Evolutionary conservation across 2,888 invertebrate species (phyloP).

Genomic region (Protophormia terraenovae): DNA sequence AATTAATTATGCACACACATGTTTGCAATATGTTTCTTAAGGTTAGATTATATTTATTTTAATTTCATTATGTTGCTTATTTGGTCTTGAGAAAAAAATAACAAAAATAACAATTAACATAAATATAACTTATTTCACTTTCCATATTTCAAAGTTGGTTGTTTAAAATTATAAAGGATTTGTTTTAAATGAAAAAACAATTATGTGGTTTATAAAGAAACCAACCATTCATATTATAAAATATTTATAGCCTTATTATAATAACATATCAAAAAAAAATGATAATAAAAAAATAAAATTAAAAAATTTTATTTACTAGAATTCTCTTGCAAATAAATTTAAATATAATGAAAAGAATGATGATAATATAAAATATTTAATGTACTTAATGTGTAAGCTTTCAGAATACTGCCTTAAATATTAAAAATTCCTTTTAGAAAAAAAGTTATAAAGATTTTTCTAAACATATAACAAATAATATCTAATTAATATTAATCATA

Average conservation of each 20-base stretch:
- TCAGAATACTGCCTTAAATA: neutral
- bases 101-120: slow-evolving; percentile 23
- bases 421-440: neutral
- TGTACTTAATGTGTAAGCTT: neutral
- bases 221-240: neutral
- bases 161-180: neutral
- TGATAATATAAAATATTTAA: too few species aligned
- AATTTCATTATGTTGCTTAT: neutral
- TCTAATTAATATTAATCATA: slow-evolving; percentile 24
- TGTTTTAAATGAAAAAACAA: neutral
- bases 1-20: slow-evolving; percentile 56
- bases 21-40: slow-evolving; percentile 13
- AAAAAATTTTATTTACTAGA: too few species aligned
- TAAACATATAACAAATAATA: neutral
- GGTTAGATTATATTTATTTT: neutral
- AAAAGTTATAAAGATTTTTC: neutral
- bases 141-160: neutral
- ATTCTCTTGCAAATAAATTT: too few species aligned
- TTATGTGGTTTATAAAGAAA: neutral
- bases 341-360: too few species aligned
- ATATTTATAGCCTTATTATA: too few species aligned
- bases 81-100: neutral
- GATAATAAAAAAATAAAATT: too few species aligned
- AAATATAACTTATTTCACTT: neutral
- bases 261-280: neutral